Evolutionary conservation across 2,888 invertebrate genomes (phyloP), one percentile per base, ranked within the genome.

Genomic region (Microdon myrmicae): DNA sequence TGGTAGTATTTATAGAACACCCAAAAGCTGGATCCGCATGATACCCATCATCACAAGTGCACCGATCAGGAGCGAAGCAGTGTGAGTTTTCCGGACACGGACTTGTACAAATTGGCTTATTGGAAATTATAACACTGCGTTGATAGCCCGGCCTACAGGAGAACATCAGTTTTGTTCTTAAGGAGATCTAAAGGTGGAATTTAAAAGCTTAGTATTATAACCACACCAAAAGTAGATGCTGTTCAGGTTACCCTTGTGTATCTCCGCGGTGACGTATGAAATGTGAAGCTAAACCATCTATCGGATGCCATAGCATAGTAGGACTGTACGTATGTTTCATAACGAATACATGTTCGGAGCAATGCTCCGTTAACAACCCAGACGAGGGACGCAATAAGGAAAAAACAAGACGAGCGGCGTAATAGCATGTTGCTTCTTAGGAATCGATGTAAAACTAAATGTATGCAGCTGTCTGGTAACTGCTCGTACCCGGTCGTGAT

Each of bases 21-120:
- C 2, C 10, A 0, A 3, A 1, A 9, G 5, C 10, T 10, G 14
- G 3, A 1, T 5, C 5, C 6, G 16, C 22, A 7, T 22, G 9
- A 6, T 43, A 45, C 2, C 51, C 67, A 1, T 13, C 20, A 5
- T 58, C 3, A 22, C 74, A 74, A 0, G 9, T 9, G 10, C 73
- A 74, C 2, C 22, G 3, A 0, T 64, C 31, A 0, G 72, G 74
- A 3, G 3, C 10, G 3, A 26, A n/a, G 14, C 73, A 73, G 2
- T 20, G 37, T 6, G 69, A 67, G 13, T 71, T 29, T 10, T 32
- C 47, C 0, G 69, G 67, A 39, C 71, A 73, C 2, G 43, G 16
- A 29, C 20, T 19, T 7, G n/a, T 7, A 9, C 70, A 71, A 26
- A 44, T 10, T 3, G 72, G 58, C 17, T 56, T 9, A 6, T 59